Base-by-base conservation (phyloP, 2,797 vertebrate genomes). In the Neosalanx taihuensis region DNA sequence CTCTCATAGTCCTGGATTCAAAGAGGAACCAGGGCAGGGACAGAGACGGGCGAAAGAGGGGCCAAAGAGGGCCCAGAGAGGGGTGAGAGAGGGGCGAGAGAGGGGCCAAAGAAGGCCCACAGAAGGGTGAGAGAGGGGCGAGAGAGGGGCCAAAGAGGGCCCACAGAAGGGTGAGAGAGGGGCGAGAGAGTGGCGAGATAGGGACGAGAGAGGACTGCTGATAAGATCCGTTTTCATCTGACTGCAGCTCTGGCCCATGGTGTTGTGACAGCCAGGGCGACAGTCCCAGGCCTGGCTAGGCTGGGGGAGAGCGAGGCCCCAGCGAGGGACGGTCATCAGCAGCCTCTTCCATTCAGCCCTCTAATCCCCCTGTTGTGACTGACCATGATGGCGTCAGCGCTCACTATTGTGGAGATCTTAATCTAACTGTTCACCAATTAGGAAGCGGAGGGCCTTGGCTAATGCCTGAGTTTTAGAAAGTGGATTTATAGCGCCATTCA, bases 351-450 rank as follows among this genome's bases (percentile, higher is more conserved):
- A 80, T 84, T 83, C 53, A 74, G 46, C 66, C 57, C 67, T 67
- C 72, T 85, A 88, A 91, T 84, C 81, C 81, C 84, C 77, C 80
- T 79, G 86, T 87, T 87, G 79, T 84, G 79, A 85, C 80, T 72
- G 84, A 74, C 78, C 82, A 71, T 74, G 79, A 78, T 79, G 67
- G 83, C 64, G 90, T 93, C 91, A 92, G 89, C 87, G 76, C 53
- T 37, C 78, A 76, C 81, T 70, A 88, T 93, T 92, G 89, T 92
- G 77, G 68, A 83, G 73, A 70, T 64, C 75, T 78, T 92, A 91
- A 92, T 91, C 92, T 88, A 73, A 79, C 89, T 86, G 90, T 92
- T 89, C 89, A 85, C 89, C 88, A 91, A 90, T 70, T 89, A 93
- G 91, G 90, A 92, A 92, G 88, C 84, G 81, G 87, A 79, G 70